Conservation (phyloP, 2,797 vertebrate species). For the Sus cebifrons region DNA sequence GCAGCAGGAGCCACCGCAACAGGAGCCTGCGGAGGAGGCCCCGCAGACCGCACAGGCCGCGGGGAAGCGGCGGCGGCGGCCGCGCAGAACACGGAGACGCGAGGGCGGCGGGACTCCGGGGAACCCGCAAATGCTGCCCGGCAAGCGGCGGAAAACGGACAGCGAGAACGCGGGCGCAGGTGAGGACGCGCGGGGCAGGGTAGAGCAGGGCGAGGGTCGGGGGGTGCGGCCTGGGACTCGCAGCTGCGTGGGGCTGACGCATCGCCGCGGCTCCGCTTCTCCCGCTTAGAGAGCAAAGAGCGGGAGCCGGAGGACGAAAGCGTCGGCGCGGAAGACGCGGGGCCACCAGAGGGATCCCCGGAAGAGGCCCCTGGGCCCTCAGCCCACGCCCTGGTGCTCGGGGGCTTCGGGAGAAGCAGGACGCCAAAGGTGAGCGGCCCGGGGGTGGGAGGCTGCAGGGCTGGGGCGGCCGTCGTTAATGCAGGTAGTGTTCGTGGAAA, state of each 20-base stretch:
- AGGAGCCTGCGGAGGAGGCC: neutral
- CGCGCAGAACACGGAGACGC: conserved; percentile 35
- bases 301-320: neutral
- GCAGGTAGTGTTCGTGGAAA: no score
- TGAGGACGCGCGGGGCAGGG: neutral
- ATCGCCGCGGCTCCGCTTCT: neutral
- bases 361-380: neutral
- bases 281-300: conserved; percentile 10
- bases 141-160: conserved; percentile 51
- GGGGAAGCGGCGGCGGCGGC: neutral
- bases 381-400: conserved; percentile 90
- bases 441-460: neutral
- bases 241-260: neutral
- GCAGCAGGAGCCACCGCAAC: neutral
- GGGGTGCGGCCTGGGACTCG: neutral
- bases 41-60: neutral
- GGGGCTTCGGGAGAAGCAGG: conserved; percentile 91
- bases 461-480: no score
- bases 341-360: accelerated
- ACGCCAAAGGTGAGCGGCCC: conserved; percentile 92
- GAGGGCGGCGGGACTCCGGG: neutral
- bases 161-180: neutral
- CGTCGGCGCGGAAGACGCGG: neutral
- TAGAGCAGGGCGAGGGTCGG: neutral
- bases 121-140: neutral